Evolutionary conservation across 1,140 invertebrate genomes (phyloP), one percentile per base, ranked within the genome.

Genomic region (Heliconius hermathena): DNA sequence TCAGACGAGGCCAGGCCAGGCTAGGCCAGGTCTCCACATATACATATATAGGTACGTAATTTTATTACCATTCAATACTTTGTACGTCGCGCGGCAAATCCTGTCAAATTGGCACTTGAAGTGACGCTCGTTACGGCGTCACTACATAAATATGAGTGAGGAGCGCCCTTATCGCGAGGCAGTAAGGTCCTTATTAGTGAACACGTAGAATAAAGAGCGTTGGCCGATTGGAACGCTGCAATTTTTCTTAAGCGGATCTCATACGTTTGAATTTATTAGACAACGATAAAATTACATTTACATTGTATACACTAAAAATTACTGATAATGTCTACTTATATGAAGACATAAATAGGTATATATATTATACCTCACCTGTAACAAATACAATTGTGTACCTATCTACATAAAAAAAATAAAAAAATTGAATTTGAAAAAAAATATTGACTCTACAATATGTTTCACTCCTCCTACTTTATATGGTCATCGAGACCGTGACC

Each of bases 71-170:
- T 81, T 52, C 73, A 74, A 81, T 66, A 66, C 57, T 66, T 60
- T 36, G 74, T 72, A 38, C 18, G 74, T 84, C 11, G 11, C 57
- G 60, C 22, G 11, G 22, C 60, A 66, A 86, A 88, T 86, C 83
- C 87, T 71, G 83, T 86, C 87, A 85, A 88, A 86, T 88, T 88
- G 87, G 77, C 84, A 82, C 85, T 87, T 76, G 54, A 81, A 79
- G 73, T 82, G 77, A 74, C 66, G 74, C 73, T 79, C 73, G 75
- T 78, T 79, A 83, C 38, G 22, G n/a, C 54, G 20, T 22, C 54
- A 57, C 54, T 57, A 9, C 33, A 36, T 16, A 16, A 26, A 26
- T 29, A 66, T 66, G 60, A 66, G 60, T 9, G 60, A n/a, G 26
- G 60, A n/a, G 22, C 60, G 36, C n/a, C 36, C 13, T 26, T 75